phyloP scores from a whole-genome alignment of 2,797 vertebrate genomes.

The Streptopelia turtur region DNA sequence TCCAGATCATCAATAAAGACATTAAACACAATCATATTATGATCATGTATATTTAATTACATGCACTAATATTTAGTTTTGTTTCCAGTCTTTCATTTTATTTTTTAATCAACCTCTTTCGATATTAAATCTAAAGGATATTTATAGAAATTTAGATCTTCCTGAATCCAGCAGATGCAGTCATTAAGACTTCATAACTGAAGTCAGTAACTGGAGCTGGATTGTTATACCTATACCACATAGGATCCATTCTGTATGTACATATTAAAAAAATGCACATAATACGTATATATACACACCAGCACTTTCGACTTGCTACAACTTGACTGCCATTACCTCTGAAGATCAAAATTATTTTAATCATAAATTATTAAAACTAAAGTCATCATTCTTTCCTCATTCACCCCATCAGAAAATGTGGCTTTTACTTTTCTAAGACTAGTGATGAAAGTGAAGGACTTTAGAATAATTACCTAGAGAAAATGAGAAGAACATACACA shows the following conservation, averaged over 20 bases:
- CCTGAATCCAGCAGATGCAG: background rate
- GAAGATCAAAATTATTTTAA: background rate
- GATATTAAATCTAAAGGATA: background rate
- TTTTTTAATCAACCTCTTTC: background rate
- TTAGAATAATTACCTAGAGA: background rate
- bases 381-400: background rate
- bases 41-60: background rate
- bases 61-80: background rate
- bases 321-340: background rate
- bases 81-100: background rate
- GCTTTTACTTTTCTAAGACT: background rate
- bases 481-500: background rate
- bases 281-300: rapidly evolving
- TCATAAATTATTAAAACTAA: background rate
- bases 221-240: background rate
- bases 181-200: background rate
- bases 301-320: background rate
- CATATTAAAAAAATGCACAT: background rate
- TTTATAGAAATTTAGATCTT: background rate
- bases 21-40: background rate
- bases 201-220: background rate
- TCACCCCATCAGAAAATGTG: background rate
- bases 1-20: too few relatives aligned
- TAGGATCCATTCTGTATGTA: background rate
- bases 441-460: background rate